Evolutionary conservation across 1,140 invertebrate species (phyloP).

Genomic region (Paraescarpia echinospica): DNA sequence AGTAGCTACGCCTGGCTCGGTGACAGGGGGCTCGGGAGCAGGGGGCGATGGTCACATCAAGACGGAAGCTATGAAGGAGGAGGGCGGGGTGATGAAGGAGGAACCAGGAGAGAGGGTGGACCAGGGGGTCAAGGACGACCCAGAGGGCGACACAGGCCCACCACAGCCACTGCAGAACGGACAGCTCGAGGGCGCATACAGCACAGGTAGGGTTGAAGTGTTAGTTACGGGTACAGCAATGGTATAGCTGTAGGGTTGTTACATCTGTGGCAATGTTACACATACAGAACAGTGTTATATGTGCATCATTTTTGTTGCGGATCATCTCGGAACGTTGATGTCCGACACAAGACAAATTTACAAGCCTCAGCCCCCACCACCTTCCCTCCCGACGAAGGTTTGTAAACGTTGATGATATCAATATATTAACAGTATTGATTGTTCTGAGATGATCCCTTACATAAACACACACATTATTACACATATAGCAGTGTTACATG

Average conservation of each 20-base stretch:
- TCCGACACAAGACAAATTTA: too few relatives aligned
- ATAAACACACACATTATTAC: too few relatives aligned
- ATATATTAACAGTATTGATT: too few relatives aligned
- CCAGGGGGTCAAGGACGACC: neutral
- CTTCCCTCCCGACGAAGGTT: too few relatives aligned
- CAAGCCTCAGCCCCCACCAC: too few relatives aligned
- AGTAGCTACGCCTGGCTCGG: neutral
- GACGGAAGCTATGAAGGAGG: neutral
- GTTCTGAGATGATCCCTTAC: too few relatives aligned
- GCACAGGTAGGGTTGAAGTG: neutral
- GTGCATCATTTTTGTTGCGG: too few relatives aligned
- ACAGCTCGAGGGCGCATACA: neutral
- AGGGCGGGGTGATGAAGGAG: neutral
- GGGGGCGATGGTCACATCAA: conserved; percentile 3
- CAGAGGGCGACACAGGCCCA: neutral
- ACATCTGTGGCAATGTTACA: neutral
- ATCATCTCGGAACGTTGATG: too few relatives aligned
- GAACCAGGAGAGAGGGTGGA: neutral
- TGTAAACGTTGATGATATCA: too few relatives aligned
- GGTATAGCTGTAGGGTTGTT: neutral
- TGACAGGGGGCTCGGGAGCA: neutral
- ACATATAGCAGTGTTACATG: too few relatives aligned
- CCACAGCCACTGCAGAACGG: neutral
- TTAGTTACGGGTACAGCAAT: neutral
- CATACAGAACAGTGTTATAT: neutral